Conservation (phyloP, 1,140 invertebrate genomes). For the Megalopta genalis region DNA sequence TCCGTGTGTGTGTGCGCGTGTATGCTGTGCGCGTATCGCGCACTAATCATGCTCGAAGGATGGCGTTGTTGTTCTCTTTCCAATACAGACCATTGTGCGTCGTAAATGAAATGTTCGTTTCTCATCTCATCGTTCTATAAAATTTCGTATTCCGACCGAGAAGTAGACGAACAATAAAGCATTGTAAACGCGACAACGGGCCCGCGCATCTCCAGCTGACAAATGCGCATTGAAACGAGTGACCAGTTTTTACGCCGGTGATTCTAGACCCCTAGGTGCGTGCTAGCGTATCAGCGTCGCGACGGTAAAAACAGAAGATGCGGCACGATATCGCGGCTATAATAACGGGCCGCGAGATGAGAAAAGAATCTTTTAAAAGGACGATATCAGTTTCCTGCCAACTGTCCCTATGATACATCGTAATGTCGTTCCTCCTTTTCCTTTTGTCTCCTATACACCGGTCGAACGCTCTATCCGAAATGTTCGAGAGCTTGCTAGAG, state of each 20-base stretch:
- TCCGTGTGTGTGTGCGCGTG: no score
- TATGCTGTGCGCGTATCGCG: no score
- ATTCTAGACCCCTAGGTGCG: not conserved
- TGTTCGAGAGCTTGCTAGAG: constrained; percentile 42
- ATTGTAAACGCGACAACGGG: constrained; percentile 6
- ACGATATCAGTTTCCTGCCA: constrained; percentile 36
- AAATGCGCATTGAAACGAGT: constrained; percentile 29
- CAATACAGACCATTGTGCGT: no score
- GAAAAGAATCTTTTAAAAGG: constrained; percentile 60
- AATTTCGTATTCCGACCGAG: not conserved
- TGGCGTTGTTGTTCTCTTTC: no score
- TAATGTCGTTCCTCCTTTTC: constrained; percentile 48
- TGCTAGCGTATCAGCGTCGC: constrained; percentile 10
- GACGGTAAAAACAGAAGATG: not conserved
- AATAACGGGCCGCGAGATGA: constrained; percentile 37
- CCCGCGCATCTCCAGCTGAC: constrained; percentile 21
- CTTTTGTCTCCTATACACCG: constrained; percentile 38
- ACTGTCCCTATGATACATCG: constrained; percentile 32
- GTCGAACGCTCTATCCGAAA: constrained; percentile 63
- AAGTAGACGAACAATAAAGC: not conserved
- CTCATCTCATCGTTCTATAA: not conserved
- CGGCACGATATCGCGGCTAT: constrained; percentile 3
- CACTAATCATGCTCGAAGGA: no score
- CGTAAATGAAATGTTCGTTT: not conserved
- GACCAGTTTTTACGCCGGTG: constrained; percentile 29